These are phyloP conservation scores for Limnephilus rhombicus DNA, from an alignment of 2,888 invertebrate species.

Conservation along the genomic window DNA sequence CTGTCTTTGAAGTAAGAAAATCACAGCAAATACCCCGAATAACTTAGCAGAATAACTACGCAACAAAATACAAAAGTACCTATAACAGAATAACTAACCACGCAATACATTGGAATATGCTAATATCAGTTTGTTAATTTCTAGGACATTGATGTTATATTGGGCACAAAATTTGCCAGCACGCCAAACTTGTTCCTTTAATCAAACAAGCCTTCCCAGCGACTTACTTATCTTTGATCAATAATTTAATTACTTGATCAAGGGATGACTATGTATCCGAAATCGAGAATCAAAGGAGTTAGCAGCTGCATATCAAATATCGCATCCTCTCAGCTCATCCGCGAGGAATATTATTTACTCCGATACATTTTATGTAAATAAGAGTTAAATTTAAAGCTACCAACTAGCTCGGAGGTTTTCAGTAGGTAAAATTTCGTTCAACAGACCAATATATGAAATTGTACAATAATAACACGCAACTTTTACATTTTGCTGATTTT, in stretches of 20 bases:
- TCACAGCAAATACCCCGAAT: not conserved
- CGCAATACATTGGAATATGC: not conserved
- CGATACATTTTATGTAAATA: not conserved
- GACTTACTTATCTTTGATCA: not conserved
- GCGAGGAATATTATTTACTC: not conserved
- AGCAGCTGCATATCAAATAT: constrained; percentile 25
- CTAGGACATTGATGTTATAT: not conserved
- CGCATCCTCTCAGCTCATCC: not conserved
- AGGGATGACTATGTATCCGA: not conserved
- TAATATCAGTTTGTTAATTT: not conserved
- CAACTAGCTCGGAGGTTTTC: not conserved
- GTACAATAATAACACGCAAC: no score
- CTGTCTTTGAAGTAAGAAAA: not conserved
- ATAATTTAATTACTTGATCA: constrained; percentile 13
- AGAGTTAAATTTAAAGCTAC: not conserved
- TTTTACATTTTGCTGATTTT: no score
- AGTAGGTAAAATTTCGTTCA: not conserved
- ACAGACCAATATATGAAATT: not conserved
- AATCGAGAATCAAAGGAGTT: not conserved
- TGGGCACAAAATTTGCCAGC: not conserved
- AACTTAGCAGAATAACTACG: not conserved
- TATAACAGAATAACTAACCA: not conserved
- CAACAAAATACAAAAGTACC: not conserved
- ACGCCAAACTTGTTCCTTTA: constrained; percentile 12
- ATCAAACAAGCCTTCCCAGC: constrained; percentile 10